Base-by-base conservation (phyloP, 2,797 vertebrate species). In the Calcarius lapponicus region DNA sequence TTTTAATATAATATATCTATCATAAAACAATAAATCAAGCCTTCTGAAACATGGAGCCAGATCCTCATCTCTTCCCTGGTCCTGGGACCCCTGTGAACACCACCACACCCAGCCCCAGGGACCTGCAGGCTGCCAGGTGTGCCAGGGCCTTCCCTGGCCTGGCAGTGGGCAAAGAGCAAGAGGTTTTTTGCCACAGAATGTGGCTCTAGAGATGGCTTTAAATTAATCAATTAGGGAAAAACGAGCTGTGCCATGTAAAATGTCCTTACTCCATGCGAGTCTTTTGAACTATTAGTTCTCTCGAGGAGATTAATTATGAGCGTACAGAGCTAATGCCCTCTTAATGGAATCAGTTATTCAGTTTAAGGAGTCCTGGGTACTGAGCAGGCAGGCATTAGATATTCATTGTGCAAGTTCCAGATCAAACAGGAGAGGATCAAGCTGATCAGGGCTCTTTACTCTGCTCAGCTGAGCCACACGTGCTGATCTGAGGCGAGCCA, bases 161-260 rank as follows among this genome's bases (percentile, higher is more conserved):
- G 38, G 32, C 80, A 50, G 11, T 0, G 26, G 25, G 67, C 51
- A 25, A 29, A 50, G 73, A 38, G 22, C 17, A 11, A 26, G 75
- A 90, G 85, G 78, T 69, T 91, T 76, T 28, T n/a, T 66, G 74
- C 89, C 25, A 18, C 66, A 19, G 58, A 90, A 79, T 31, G 48
- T 25, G 5, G 65, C 89, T 81, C 76, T 36, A 11, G 91, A 96
- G 96, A 88, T 71, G 16, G 0, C 90, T 95, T 95, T 93, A 95
- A 95, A 97, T 97, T 96, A 98, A 97, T 97, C 97, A 98, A 96
- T 97, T 97, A 97, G 96, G 95, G 93, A 92, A 96, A 97, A 97
- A 97, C 38, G 95, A 97, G 95, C 94, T 94, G 96, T 91, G 96
- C 81, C 80, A 96, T 97, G 96, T 96, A 92, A 80, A 80, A 96